Conservation (phyloP, 2,113 vertebrate species). For the Melanostigma gelatinosum region DNA sequence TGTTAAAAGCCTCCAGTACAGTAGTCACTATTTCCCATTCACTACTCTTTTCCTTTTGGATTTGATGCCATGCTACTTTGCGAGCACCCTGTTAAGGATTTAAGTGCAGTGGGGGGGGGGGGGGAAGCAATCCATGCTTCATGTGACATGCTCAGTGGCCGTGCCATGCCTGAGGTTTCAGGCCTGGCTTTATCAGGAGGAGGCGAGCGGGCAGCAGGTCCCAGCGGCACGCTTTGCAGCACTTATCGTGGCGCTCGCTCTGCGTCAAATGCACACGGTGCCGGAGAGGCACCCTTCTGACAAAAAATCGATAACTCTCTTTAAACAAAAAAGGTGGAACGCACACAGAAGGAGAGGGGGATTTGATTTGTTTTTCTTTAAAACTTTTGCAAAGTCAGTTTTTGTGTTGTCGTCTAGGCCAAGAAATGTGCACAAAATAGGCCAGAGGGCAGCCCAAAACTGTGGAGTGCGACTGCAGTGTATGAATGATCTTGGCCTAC, state of each 20-base stretch:
- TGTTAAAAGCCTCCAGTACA: conserved; percentile 60
- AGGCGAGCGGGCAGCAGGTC: conserved; percentile 24
- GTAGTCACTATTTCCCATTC: conserved; percentile 55
- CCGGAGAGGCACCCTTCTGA: conserved; percentile 35
- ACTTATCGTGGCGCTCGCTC: conserved; percentile 23
- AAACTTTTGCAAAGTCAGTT: conserved; percentile 55
- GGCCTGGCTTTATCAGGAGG: conserved; percentile 67
- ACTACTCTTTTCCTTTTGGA: conserved; percentile 58
- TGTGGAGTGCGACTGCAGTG: conserved; percentile 18
- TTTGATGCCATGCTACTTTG: conserved; percentile 54
- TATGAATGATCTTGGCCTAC: conserved; percentile 57
- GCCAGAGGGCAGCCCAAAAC: conserved; percentile 35
- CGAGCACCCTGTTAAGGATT: conserved; percentile 41
- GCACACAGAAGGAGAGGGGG: not conserved
- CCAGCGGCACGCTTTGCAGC: conserved; percentile 21
- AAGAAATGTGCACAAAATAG: conserved; percentile 23
- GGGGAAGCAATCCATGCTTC: conserved; percentile 58
- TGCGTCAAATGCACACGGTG: conserved; percentile 23
- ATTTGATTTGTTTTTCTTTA: conserved; percentile 7
- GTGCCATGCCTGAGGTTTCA: conserved; percentile 62
- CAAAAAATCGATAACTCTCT: conserved; percentile 60
- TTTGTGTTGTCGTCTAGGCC: conserved; percentile 26
- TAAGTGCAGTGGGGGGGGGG: not conserved
- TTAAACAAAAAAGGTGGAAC: conserved; percentile 19
- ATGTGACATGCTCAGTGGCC: conserved; percentile 57